Conservation (phyloP, 2,888 invertebrate genomes). For the Amaurobius ferox region DNA sequence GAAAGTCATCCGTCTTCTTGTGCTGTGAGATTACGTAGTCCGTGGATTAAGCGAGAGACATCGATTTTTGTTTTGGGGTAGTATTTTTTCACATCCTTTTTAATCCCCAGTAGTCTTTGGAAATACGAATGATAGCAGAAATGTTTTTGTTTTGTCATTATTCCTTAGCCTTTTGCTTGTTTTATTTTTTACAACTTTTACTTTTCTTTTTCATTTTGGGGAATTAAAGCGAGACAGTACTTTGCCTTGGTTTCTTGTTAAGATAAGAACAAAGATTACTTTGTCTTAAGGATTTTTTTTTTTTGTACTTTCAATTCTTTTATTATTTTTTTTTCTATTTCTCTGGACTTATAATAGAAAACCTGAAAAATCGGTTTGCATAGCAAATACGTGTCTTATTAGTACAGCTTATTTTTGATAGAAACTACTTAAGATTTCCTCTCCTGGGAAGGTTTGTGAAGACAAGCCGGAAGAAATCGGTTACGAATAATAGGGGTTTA, state of each 20-base stretch:
- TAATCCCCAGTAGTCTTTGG: conserved; percentile 67
- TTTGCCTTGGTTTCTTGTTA: conserved; percentile 68
- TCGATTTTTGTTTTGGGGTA: conserved; percentile 50
- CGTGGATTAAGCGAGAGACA: conserved; percentile 43
- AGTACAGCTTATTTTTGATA: conserved; percentile 33
- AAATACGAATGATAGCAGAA: conserved; percentile 66
- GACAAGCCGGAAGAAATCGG: conserved; percentile 10
- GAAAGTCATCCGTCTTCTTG: conserved; percentile 46
- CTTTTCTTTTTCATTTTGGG: conserved; percentile 25
- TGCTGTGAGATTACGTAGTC: conserved; percentile 42
- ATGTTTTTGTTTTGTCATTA: conserved; percentile 53
- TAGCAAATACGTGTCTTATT: conserved; percentile 34
- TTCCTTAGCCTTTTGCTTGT: conserved; percentile 14
- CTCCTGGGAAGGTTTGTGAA: conserved; percentile 14
- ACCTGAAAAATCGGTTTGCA: conserved; percentile 32
- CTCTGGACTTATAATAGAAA: conserved; percentile 14
- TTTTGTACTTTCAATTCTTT: conserved; percentile 25
- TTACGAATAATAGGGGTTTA: conserved; percentile 10
- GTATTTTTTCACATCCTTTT: conserved; percentile 51
- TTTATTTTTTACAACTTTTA: conserved; percentile 26
- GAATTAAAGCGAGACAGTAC: conserved; percentile 56
- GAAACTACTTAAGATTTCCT: conserved; percentile 18
- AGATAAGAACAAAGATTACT: conserved; percentile 67
- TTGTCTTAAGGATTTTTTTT: conserved; percentile 55
- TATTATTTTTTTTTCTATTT: conserved; percentile 15